Evolutionary conservation across 1,140 invertebrate species (phyloP), one percentile per base, ranked within the genome.

Genomic region (Batillaria attramentaria): DNA sequence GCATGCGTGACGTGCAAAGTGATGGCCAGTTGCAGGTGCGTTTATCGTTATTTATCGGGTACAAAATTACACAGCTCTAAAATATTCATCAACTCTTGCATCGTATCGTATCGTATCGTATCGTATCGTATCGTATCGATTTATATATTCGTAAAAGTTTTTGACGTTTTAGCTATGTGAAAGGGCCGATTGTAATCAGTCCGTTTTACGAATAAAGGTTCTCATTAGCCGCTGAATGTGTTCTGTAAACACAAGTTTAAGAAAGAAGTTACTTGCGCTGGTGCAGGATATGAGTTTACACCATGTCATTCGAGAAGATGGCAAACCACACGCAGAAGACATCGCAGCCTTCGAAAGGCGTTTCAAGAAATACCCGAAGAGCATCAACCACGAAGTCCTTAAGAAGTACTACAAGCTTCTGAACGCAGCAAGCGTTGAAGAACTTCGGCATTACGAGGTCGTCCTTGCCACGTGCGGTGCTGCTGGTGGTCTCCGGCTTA

Each of bases 401-500:
- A 72, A 81, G 42, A 54, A 74, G 35, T 86, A 86, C 42, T 72
- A 57, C 2, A 79, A 79, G 28, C 72, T 84, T 20, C 28, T 86
- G 10, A 37, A 65, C 24, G 72, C 81, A 24, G 85, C 85, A 18
- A 73, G 66, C 18, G 79, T 75, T 18, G 69, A 79, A 24, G 85
- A 85, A 54, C 72, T 85, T 3, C 33, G 43, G 39, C 60, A 80
- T 33, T 72, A 83, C 78, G 84, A 86, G 43, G 82, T 85, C 1
- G 82, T 86, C 46, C 74, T 86, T 2, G 81, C 83, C 54, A 87
- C 86, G 31, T 83, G 83, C 16, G 73, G 79, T 41, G 79, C 84
- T 50, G 83, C 76, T 0, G 80, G 82, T n/a, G n/a, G n/a, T n/a
- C n/a, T n/a, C n/a, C n/a, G n/a, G n/a, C n/a, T n/a, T n/a, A n/a